Base-by-base conservation (phyloP, 2,113 vertebrate genomes). In the Macroglossus sobrinus region DNA sequence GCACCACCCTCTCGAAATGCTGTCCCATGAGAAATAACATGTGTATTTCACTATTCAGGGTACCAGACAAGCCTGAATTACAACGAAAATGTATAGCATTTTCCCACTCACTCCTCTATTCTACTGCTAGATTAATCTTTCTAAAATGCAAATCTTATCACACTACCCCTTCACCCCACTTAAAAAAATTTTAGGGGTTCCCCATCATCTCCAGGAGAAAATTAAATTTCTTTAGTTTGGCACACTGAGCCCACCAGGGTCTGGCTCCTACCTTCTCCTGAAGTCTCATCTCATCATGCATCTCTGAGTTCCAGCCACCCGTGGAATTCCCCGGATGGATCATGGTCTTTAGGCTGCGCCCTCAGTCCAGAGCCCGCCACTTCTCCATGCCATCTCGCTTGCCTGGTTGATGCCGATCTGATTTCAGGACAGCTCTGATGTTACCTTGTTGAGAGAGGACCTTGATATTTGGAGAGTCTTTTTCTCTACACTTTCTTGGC, bases 201-300 rank as follows among this genome's bases (percentile, higher is more conserved):
- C 19, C 4, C 30, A 4, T 50, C 78, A 40, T 88, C 43, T 89
- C 66, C 18, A 86, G 38, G 79, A 92, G 33, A 94, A 79, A 64
- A 81, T 59, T 30, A 43, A 16, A 40, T 92, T 59, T 85, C 84
- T 85, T 68, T 76, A 76, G 45, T 6, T 80, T 85, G 55, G 38
- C 9, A 69, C 5, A 24, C 43, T 43, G 38, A 89, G n/a, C 45
- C 38, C 24, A 22, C 63, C 3, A 24, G 33, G 33, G 18, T 57
- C n/a, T 63, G 53, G 22, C 15, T 80, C 1, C 72, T 28, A 40
- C 55, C 43, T 50, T 91, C 33, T 80, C 71, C 45, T 53, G 14
- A 81, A 69, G 38, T 72, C 76, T 66, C 53, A 18, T 68, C 40
- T 63, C 30, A 33, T 86, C 19, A 18, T 5, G 4, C 45, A 28